Percentiles rank a stretch among this genome's conserved stretches.
phyloP scores from a whole-genome alignment of 2,888 invertebrate genomes.

The Drosophila lutescens region DNA sequence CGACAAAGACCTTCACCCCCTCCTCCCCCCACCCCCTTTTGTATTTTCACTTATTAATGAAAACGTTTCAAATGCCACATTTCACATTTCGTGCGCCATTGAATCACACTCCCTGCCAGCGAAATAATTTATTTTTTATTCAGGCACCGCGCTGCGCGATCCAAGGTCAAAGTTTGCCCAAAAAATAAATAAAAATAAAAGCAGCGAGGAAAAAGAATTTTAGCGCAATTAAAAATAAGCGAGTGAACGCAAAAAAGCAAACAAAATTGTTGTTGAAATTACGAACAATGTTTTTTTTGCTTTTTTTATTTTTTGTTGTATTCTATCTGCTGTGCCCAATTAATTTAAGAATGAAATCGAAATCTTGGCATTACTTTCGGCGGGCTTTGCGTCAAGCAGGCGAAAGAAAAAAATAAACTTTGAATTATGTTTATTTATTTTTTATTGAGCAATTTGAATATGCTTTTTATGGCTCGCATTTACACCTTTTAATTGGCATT shows the following conservation, averaged over 20 bases:
- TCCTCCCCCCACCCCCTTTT: neutral
- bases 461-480: conserved; percentile 30
- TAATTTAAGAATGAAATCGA: conserved; percentile 79
- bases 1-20: conserved; percentile 18
- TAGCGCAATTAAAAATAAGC: conserved; percentile 69
- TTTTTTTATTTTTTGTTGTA: neutral
- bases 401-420: neutral
- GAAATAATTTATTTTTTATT: conserved; percentile 37
- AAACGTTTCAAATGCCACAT: conserved; percentile 70
- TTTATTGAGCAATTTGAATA: conserved; percentile 35
- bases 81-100: conserved; percentile 60
- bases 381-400: neutral
- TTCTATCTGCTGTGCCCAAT: conserved; percentile 56
- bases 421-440: conserved; percentile 26
- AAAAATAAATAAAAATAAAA: conserved; percentile 12
- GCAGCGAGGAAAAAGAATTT: conserved; percentile 38
- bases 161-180: conserved; percentile 72
- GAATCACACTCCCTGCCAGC: conserved; percentile 50
- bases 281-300: conserved; percentile 45
- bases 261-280: conserved; percentile 54
- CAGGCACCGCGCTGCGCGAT: conserved; percentile 34
- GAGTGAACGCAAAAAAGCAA: conserved; percentile 32
- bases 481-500: conserved; percentile 33
- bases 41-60: conserved; percentile 69
- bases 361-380: conserved; percentile 59